phyloP scores from a whole-genome alignment of 2,113 vertebrate genomes.

The Peromyscus polionotus region DNA sequence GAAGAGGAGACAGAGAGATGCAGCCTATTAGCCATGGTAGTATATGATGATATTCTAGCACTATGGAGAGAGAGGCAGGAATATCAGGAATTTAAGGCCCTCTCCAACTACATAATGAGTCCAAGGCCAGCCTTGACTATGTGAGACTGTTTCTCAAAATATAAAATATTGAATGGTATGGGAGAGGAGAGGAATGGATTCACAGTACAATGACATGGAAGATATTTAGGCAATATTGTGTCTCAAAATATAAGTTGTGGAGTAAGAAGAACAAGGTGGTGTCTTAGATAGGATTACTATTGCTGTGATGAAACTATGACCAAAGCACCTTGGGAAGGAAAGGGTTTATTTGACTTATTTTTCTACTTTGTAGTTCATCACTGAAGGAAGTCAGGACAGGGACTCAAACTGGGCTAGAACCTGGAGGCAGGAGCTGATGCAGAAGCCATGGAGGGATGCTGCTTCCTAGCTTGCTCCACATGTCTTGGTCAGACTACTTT shows the following conservation, averaged over 20 bases:
- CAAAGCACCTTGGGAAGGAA: background rate
- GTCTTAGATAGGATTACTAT: background rate
- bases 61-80: background rate
- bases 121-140: background rate
- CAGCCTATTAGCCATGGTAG: background rate
- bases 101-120: background rate
- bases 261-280: background rate
- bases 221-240: background rate
- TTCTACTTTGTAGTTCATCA: background rate
- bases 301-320: background rate
- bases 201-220: background rate
- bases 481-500: background rate
- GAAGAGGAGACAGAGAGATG: background rate
- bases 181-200: fast-evolving
- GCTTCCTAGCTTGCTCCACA: background rate
- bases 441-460: background rate
- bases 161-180: background rate
- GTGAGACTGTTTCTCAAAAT: background rate
- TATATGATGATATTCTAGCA: background rate
- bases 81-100: background rate
- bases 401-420: background rate
- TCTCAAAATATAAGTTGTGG: background rate
- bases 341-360: background rate
- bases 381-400: background rate
- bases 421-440: background rate